These are phyloP conservation scores for Zapornia atra DNA, from an alignment of 2,113 vertebrate genomes.

Conservation along the genomic window DNA sequence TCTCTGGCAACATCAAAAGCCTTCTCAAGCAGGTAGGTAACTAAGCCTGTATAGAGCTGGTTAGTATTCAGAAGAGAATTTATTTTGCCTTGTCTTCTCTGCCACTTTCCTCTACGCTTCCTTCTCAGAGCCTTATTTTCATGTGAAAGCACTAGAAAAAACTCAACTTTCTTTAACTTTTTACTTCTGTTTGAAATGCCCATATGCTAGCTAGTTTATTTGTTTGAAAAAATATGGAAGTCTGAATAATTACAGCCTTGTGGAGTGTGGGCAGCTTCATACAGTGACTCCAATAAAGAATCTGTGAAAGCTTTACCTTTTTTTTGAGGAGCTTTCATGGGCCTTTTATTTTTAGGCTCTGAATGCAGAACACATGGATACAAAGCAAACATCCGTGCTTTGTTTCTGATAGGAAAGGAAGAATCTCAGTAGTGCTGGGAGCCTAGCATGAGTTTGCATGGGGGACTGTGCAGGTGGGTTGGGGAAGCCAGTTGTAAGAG, in stretches of 20 bases:
- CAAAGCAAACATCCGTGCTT: not conserved
- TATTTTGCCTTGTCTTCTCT: not conserved
- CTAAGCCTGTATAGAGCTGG: not conserved
- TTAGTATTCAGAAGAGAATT: not conserved
- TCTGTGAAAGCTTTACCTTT: too few species aligned
- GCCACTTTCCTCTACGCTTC: not conserved
- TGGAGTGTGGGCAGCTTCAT: not conserved
- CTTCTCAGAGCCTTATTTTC: not conserved
- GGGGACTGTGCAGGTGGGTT: not conserved
- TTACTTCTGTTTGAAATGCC: not conserved
- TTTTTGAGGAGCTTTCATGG: not conserved
- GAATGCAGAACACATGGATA: not conserved
- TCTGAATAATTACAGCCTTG: not conserved
- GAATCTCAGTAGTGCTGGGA: not conserved
- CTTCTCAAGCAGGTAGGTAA: conserved; percentile 87
- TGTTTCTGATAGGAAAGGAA: not conserved
- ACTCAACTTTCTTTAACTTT: not conserved
- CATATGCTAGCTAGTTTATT: not conserved
- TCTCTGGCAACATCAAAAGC: conserved; percentile 87
- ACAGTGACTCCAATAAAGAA: not conserved
- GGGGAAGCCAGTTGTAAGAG: not conserved
- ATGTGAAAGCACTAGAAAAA: not conserved
- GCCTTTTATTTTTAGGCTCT: not conserved
- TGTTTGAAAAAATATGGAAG: not conserved
- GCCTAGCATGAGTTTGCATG: not conserved